Evolutionary conservation across 2,797 vertebrate species (phyloP).

Genomic region (Danio kyathit): DNA sequence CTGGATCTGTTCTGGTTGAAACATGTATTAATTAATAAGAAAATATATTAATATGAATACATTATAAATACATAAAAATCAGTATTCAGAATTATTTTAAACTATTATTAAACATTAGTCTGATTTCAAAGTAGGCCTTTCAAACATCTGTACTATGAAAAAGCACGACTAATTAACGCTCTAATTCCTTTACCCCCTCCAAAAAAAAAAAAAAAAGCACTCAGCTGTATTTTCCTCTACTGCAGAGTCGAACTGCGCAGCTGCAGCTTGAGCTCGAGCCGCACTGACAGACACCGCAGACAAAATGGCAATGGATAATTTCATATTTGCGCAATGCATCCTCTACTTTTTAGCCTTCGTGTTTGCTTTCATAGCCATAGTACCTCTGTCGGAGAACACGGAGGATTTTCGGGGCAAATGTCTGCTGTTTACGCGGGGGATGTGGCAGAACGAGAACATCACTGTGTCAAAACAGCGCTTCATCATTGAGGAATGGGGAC

Average conservation of each 20-base stretch:
- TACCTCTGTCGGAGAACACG: conserved; percentile 93
- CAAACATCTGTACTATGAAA: too few relatives aligned
- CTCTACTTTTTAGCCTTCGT: conserved; percentile 92
- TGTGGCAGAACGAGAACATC: conserved; percentile 98
- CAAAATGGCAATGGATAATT: conserved; percentile 90
- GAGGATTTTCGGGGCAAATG: conserved; percentile 93
- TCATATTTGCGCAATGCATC: conserved; percentile 91
- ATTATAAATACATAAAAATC: too few relatives aligned
- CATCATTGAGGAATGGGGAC: conserved; percentile 97
- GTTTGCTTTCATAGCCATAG: conserved; percentile 91
- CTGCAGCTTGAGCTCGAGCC: conserved; percentile 64
- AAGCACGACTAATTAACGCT: too few relatives aligned
- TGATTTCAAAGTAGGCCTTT: too few relatives aligned
- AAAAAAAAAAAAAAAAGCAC: neutral
- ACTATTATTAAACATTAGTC: too few relatives aligned
- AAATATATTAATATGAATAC: too few relatives aligned
- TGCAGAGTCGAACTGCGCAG: conserved; percentile 74
- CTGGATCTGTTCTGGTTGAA: too few relatives aligned
- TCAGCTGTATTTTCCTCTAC: conserved; percentile 59
- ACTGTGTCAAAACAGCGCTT: conserved; percentile 93
- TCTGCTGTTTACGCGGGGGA: conserved; percentile 94
- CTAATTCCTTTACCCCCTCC: too few relatives aligned
- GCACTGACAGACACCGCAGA: conserved; percentile 55
- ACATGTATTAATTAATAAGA: too few relatives aligned
- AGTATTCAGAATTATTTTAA: too few relatives aligned